These are phyloP conservation scores for Perognathus longimembris DNA, from an alignment of 2,113 vertebrate genomes.

Conservation along the genomic window DNA sequence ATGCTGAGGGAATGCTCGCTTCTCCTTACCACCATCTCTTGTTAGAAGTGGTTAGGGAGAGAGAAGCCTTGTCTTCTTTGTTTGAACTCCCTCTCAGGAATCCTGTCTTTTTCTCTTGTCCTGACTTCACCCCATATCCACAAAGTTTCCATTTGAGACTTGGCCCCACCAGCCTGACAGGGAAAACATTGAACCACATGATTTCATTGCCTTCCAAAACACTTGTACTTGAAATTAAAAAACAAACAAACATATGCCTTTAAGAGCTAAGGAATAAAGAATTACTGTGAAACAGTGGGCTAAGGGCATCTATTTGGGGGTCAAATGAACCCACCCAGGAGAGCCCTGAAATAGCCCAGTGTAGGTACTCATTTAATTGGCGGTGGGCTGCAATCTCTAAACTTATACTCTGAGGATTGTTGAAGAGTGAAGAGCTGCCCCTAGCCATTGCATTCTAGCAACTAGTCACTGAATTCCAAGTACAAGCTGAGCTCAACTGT, in stretches of 20 bases:
- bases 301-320: neutral
- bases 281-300: neutral
- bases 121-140: neutral
- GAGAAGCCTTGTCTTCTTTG: neutral
- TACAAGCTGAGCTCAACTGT: neutral
- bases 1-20: neutral
- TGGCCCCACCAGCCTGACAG: neutral
- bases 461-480: neutral
- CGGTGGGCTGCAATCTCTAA: neutral
- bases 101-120: neutral
- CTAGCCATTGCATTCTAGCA: neutral
- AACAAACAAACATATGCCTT: constrained; percentile 47
- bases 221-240: neutral
- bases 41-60: neutral
- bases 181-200: neutral
- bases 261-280: constrained; percentile 18
- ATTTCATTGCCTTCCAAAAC: constrained; percentile 36
- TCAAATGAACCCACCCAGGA: neutral
- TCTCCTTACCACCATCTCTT: neutral
- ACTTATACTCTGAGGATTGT: neutral
- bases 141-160: neutral
- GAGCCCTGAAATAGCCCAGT: neutral
- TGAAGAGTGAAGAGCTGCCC: neutral
- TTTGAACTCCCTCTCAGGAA: neutral
- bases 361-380: too few relatives aligned